Percentiles rank a stretch among this genome's conserved stretches.
phyloP scores from a whole-genome alignment of 2,888 invertebrate species.

The Mimas tiliae region DNA sequence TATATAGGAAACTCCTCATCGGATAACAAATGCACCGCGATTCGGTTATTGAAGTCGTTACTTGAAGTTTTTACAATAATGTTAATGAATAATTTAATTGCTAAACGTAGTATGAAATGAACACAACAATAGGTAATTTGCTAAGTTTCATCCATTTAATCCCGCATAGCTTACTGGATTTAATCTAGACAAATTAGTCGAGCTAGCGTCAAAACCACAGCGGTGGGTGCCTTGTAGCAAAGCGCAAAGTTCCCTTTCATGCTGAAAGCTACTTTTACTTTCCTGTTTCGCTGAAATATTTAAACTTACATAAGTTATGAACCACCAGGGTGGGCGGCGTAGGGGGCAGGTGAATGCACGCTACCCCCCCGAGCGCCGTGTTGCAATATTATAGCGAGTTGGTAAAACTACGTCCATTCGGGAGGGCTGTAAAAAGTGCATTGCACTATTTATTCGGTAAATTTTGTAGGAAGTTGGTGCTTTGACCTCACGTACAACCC shows the following conservation, averaged over 20 bases:
- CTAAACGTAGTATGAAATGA: neutral
- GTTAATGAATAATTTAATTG: neutral
- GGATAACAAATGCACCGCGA: too few relatives aligned
- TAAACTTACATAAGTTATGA: constrained; percentile 76
- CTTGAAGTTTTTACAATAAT: neutral
- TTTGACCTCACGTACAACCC: constrained; percentile 14
- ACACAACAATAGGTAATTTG: constrained; percentile 2
- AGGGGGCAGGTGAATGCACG: constrained; percentile 64
- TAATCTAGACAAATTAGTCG: constrained; percentile 44
- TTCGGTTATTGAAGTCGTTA: too few relatives aligned
- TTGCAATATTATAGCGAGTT: constrained; percentile 45
- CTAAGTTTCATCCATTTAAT: constrained; percentile 5
- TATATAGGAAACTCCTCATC: too few relatives aligned
- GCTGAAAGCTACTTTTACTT: constrained; percentile 70
- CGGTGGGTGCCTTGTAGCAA: constrained; percentile 3
- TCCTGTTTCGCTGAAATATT: constrained; percentile 72
- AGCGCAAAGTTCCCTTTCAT: constrained; percentile 30
- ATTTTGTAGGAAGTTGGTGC: constrained; percentile 46
- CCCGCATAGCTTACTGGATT: constrained; percentile 27
- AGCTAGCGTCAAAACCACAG: constrained; percentile 13
- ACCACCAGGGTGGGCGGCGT: constrained; percentile 37
- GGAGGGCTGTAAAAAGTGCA: constrained; percentile 47
- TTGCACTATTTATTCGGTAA: constrained; percentile 49
- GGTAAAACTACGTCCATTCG: neutral
- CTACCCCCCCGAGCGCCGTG: constrained; percentile 40